Evolutionary conservation across 2,888 invertebrate genomes (phyloP).

Genomic region (Lutraria lutraria): DNA sequence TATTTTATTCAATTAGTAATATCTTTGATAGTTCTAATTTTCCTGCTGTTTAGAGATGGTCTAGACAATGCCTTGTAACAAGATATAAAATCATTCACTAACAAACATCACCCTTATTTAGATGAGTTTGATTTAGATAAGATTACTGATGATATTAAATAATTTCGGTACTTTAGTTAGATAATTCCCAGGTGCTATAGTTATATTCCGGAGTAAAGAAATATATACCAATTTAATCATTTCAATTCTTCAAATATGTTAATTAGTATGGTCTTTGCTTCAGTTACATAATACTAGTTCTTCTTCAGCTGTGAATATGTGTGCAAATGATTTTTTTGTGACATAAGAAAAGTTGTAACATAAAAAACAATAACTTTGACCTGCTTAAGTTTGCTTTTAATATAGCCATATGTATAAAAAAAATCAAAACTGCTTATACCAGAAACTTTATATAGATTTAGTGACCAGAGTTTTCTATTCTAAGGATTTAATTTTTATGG

Average conservation of each 20-base stretch:
- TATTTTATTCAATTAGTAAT: background rate
- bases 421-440: background rate
- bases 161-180: background rate
- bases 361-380: background rate
- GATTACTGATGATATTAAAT: too few species aligned
- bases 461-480: background rate
- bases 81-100: too few species aligned
- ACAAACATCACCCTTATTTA: too few species aligned
- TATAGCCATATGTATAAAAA: background rate
- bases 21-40: background rate
- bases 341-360: background rate
- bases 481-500: background rate
- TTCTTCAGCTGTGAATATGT: background rate
- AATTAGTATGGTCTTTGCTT: background rate
- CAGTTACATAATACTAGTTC: background rate
- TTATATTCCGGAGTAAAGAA: background rate
- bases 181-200: slow-evolving; percentile 2
- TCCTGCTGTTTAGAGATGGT: background rate
- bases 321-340: background rate
- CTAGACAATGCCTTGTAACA: background rate
- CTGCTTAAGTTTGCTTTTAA: background rate
- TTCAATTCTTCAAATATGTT: slow-evolving; percentile 7
- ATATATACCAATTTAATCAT: background rate
- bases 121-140: too few species aligned
- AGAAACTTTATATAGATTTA: background rate